Percentiles rank a stretch among this genome's conserved stretches.
These are phyloP conservation scores for Australoheros facetus DNA, from an alignment of 2,797 vertebrate species.

Conservation along the genomic window DNA sequence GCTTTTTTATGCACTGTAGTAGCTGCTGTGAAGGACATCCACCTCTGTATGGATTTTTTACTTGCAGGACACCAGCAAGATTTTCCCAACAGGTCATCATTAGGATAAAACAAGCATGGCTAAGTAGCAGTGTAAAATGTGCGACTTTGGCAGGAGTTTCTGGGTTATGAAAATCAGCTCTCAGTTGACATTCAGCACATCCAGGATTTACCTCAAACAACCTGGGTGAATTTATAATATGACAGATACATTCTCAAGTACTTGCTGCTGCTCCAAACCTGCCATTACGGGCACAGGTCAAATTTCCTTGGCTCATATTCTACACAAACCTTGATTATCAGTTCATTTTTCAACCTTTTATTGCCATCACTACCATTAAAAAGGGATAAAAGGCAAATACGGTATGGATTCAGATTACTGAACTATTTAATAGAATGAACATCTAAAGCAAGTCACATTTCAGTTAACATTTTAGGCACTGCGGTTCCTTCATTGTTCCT, in stretches of 20 bases:
- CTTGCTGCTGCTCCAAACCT: background rate
- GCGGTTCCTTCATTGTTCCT: constrained; percentile 46
- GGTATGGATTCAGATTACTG: background rate
- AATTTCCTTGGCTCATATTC: background rate
- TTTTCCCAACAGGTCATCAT: constrained; percentile 15
- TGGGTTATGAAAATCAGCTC: background rate
- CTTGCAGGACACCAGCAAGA: constrained; percentile 6
- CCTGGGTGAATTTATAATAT: constrained; percentile 4
- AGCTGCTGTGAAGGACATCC: background rate
- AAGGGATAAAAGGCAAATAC: background rate
- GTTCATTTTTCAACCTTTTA: background rate
- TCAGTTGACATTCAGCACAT: background rate
- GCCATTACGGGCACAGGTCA: background rate
- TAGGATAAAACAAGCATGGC: background rate
- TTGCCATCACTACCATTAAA: background rate
- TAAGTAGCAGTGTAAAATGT: no score
- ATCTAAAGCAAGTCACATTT: constrained; percentile 21
- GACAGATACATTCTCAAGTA: background rate
- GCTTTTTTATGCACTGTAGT: background rate
- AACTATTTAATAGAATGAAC: constrained; percentile 16
- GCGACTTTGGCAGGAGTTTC: background rate
- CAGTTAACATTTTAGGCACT: constrained; percentile 25
- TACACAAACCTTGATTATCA: background rate
- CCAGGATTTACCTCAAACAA: constrained; percentile 1
- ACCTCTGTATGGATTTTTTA: background rate